Conservation (phyloP, 2,113 vertebrate genomes). For the Crotalus tigris region DNA sequence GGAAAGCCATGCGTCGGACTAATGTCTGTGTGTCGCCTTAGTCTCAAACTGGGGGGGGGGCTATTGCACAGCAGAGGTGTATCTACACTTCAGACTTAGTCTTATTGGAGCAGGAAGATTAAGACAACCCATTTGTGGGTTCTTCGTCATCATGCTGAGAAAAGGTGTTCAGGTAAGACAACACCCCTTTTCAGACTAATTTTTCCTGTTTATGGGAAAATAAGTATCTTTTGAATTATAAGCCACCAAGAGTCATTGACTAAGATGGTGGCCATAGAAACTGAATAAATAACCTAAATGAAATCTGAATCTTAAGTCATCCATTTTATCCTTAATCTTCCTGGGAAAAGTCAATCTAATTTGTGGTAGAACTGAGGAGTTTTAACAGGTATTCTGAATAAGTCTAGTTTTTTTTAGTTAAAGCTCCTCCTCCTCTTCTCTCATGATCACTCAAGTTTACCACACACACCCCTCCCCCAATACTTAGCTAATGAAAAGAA, state of each 20-base stretch:
- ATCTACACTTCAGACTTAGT: no score
- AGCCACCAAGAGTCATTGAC: neutral
- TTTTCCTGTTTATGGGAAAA: neutral
- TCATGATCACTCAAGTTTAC: neutral
- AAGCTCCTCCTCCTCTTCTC: neutral
- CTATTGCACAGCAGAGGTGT: no score
- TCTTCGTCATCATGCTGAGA: no score
- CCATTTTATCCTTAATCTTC: neutral
- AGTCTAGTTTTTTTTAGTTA: neutral
- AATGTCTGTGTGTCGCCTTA: no score
- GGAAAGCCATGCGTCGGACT: no score
- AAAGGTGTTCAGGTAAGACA: no score
- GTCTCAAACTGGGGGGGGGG: no score
- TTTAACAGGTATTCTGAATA: neutral
- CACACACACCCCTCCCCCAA: neutral
- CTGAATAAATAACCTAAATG: neutral
- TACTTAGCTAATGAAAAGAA: neutral
- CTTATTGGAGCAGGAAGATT: no score
- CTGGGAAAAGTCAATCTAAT: neutral
- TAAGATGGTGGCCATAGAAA: neutral
- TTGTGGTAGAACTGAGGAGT: neutral
- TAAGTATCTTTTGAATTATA: neutral
- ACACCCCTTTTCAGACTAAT: neutral
- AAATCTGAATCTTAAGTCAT: neutral
- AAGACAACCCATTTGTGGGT: no score